phyloP scores from a whole-genome alignment of 2,113 vertebrate genomes.

The Oryzias curvinotus region DNA sequence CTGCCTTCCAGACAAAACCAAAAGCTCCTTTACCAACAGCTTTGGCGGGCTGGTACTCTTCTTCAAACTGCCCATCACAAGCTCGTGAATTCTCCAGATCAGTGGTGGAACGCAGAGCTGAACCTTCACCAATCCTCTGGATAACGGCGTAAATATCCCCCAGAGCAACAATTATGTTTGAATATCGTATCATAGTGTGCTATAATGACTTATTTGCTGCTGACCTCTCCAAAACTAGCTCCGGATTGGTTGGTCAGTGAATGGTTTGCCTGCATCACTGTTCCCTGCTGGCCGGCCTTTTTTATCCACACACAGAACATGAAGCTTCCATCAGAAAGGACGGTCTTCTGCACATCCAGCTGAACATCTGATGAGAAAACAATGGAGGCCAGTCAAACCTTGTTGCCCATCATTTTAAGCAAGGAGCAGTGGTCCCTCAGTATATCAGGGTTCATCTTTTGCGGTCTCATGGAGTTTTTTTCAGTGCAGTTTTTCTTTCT shows the following conservation, averaged over 20 bases:
- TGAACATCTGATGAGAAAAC: constrained; percentile 74
- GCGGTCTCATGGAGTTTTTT: no score
- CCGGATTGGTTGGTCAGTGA: constrained; percentile 60
- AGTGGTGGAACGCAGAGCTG: constrained; percentile 69
- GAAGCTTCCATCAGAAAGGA: constrained; percentile 66
- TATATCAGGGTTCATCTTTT: no score
- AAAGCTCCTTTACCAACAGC: constrained; percentile 91
- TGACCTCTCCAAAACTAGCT: constrained; percentile 76
- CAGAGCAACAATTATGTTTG: background rate
- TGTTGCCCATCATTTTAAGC: no score
- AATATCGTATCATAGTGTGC: background rate
- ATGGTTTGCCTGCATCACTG: constrained; percentile 61
- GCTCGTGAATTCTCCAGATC: constrained; percentile 84
- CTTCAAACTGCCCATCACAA: constrained; percentile 85
- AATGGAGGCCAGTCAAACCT: no score
- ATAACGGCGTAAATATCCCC: background rate
- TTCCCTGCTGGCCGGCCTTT: constrained; percentile 75
- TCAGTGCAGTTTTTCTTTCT: no score
- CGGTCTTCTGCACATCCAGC: constrained; percentile 79
- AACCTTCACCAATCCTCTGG: constrained; percentile 74
- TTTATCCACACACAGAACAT: constrained; percentile 89
- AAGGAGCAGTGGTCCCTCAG: no score
- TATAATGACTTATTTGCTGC: constrained; percentile 4
- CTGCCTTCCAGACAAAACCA: constrained; percentile 91
- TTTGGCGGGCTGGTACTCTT: constrained; percentile 80